Base-by-base conservation (phyloP, 2,888 invertebrate species). In the Cheilosia urbana region DNA sequence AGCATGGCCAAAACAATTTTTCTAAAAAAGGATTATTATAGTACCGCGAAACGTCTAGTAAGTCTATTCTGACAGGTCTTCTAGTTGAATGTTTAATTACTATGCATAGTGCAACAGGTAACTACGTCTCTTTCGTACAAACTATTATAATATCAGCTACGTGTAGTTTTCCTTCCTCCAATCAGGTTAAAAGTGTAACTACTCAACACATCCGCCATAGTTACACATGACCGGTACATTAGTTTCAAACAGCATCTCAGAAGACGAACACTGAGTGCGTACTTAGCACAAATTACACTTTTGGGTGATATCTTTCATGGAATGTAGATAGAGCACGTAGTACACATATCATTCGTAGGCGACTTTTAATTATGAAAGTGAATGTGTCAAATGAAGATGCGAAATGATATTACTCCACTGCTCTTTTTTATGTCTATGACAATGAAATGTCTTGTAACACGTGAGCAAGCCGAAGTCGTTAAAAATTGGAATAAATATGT, bases 201-300 rank as follows among this genome's bases (percentile, higher is more conserved):
- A 45, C 45, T 47, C 45, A 47, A 47, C 45, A 17, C n/a, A 17
- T 27, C 27, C 27, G 45, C 15, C 37, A 1, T 37, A 13, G 11
- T 4, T 37, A 4, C 7, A 45, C n/a, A 45, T 17, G 17, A 17
- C 45, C 45, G n/a, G n/a, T 47, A 47, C 45, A 47, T 47, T 47
- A 47, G 45, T 47, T 40, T 15, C 21, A 24, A 60, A 40, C 15
- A 40, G 21, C 5, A n/a, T 40, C 40, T 15, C 15, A 60, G 19
- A 57, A 37, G 57, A 6, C 21, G 19, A 58, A 40, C 60, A 21
- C 11, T 17, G 40, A 40, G 21, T 60, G 60, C 17, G 45, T 47
- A 47, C 45, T 47, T 47, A 47, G 45, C 45, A 47, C 45, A 47
- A 17, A 47, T 47, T 47, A 47, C 45, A 47, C 45, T 47, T n/a